Base-by-base conservation (phyloP, 2,888 invertebrate species). In the Cremastinae sp. region DNA sequence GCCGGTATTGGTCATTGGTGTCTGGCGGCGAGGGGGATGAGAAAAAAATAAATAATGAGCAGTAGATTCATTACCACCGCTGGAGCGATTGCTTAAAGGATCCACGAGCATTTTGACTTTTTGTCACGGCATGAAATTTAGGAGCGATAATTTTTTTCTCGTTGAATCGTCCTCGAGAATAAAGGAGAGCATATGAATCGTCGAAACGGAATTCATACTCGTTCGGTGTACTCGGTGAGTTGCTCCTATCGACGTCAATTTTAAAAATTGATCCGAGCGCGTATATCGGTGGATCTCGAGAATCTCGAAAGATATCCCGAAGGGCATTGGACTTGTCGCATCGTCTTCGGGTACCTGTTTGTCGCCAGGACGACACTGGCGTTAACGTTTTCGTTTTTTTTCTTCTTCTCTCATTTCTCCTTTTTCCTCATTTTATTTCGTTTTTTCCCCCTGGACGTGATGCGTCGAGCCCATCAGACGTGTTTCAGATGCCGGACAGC, bases 361-460 rank as follows among this genome's bases (percentile, higher is more conserved):
- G 78, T 78, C 79, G 79, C 79, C 79, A 75, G 78, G 80, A 79
- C 82, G 80, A 83, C 78, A 76, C 80, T 81, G 83, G 80, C 83
- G 83, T 81, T 81, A 81, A 81, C 77, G 78, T 83, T 86, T 85
- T 87, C 86, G 81, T 78, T 55, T 66, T 45, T n/a, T 61, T 61
- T n/a, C 20, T 56, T 37, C 37, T 37, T 8, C 14, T 37, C 56
- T 12, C 12, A 16, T 5, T 56, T 28, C 28, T 28, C 28, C 28
- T 20, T 22, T 20, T 51, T 12, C 51, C 22, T 51, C 7, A 9
- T 51, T 16, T 51, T n/a, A n/a, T 51, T 7, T 10, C 10, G 1
- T 62, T 61, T 70, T 62, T 35, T 62, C 22, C 22, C 18, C 58
- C 53, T 53, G 65, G 75, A 71, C 71, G 75, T 71, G 75, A 75